Percentiles rank a stretch among this genome's conserved stretches.
These are phyloP conservation scores for Oxyura jamaicensis DNA, from an alignment of 2,113 vertebrate genomes.

Conservation along the genomic window DNA sequence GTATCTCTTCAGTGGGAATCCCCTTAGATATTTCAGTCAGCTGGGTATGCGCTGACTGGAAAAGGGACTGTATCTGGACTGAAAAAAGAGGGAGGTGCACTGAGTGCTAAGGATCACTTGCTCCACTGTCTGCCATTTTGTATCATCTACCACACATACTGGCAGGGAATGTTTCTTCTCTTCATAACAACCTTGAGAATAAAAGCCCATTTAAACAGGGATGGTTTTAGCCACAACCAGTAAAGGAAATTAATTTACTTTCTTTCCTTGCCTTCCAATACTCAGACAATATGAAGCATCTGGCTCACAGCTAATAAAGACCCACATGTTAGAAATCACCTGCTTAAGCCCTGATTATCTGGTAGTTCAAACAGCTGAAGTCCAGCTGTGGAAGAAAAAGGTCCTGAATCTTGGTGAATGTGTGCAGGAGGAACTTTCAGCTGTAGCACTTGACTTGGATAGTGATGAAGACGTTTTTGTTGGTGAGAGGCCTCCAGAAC, in stretches of 20 bases:
- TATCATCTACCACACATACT: neutral
- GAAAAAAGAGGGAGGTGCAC: neutral
- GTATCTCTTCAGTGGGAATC: conserved; percentile 5
- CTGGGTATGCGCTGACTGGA: neutral
- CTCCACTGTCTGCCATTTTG: neutral
- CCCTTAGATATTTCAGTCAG: neutral
- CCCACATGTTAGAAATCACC: neutral
- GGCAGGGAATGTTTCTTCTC: neutral
- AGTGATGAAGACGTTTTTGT: neutral
- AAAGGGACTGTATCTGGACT: neutral
- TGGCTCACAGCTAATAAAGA: neutral
- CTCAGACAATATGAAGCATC: neutral
- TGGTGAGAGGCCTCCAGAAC: neutral
- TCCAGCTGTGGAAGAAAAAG: neutral
- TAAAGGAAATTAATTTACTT: neutral
- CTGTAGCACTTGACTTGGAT: neutral
- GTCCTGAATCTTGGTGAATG: neutral
- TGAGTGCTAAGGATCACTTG: neutral
- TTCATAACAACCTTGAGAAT: neutral
- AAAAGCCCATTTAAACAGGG: neutral
- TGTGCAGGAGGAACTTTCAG: neutral
- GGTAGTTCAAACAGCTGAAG: neutral
- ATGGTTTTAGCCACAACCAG: neutral
- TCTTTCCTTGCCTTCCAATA: neutral
- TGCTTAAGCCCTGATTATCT: neutral